These are phyloP conservation scores for Drosophila serrata DNA, from an alignment of 1,140 invertebrate genomes.

Conservation along the genomic window DNA sequence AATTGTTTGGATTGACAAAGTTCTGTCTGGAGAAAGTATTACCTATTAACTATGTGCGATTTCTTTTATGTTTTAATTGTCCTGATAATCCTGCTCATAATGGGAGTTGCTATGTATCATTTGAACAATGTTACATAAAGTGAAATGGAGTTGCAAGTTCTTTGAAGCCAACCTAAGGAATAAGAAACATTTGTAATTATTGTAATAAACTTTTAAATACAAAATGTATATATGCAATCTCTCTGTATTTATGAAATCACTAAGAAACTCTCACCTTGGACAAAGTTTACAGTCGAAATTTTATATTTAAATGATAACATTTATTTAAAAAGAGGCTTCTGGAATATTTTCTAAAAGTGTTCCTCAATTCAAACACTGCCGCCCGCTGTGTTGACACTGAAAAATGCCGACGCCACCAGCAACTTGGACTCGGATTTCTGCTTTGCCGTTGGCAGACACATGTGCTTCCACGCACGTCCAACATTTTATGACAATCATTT, in stretches of 20 bases:
- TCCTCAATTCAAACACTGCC: constrained; percentile 61
- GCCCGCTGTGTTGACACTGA: constrained; percentile 79
- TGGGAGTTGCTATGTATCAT: neutral
- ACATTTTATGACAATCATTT: constrained; percentile 83
- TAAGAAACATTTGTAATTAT: neutral
- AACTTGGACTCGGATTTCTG: constrained; percentile 25
- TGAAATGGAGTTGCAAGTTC: neutral
- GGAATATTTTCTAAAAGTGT: constrained; percentile 1
- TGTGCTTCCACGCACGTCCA: constrained; percentile 48
- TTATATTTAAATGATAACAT: no score
- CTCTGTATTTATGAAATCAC: no score
- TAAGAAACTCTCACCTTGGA: no score
- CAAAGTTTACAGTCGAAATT: no score
- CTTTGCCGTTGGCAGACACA: constrained; percentile 43
- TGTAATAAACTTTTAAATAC: no score
- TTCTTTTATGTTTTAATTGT: neutral
- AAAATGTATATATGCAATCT: no score
- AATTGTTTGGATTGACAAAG: neutral
- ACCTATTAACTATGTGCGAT: neutral
- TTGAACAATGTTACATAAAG: neutral
- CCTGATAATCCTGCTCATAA: neutral
- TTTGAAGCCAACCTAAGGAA: neutral
- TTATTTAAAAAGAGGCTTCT: no score
- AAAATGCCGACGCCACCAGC: constrained; percentile 60
- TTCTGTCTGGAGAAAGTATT: no score